Evolutionary conservation across 2,113 vertebrate genomes (phyloP), one percentile per base, ranked within the genome.

Genomic region (Spea multiplicata): DNA sequence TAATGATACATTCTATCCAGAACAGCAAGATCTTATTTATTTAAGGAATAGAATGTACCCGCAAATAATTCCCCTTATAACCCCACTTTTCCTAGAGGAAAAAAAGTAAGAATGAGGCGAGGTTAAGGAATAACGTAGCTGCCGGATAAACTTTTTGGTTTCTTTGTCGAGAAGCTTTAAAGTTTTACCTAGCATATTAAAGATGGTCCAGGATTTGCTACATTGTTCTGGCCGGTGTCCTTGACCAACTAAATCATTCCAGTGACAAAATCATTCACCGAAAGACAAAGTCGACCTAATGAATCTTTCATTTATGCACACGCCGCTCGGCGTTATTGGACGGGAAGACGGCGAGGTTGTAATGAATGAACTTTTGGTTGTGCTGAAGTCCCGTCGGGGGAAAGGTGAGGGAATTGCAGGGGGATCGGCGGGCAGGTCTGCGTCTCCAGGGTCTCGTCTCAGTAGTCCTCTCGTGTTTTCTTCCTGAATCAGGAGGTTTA

Each of bases 401-500:
- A 80, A 80, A 80, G 78, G 78, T 80, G 78, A 80, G 71, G 53
- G 71, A 80, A 80, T 80, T 80, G 57, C 64, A 68, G 71, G 71
- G 71, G 52, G 71, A n/a, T n/a, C 66, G 61, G 71, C 71, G 78
- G 71, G 70, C 68, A 70, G 74, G 77, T 80, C 68, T 83, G 5
- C 0, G 71, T 79, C 0, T 74, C 49, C 8, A 76, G 76, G 65
- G 9, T 83, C 71, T 81, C 53, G n/a, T 17, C 55, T 76, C 9
- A 44, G 49, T 48, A 1, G 6, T 80, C 64, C 0, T 0, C 81
- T 75, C 77, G 71, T 79, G 68, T 71, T 67, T 80, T 80, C 78
- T 80, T 74, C 75, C 83, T 81, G 44, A 76, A 72, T 81, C n/a
- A 66, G 71, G 82, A 87, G 73, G 1, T 85, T 84, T 82, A 45